Evolutionary conservation across 2,888 invertebrate species (phyloP).

Genomic region (Clitarchus hookeri): DNA sequence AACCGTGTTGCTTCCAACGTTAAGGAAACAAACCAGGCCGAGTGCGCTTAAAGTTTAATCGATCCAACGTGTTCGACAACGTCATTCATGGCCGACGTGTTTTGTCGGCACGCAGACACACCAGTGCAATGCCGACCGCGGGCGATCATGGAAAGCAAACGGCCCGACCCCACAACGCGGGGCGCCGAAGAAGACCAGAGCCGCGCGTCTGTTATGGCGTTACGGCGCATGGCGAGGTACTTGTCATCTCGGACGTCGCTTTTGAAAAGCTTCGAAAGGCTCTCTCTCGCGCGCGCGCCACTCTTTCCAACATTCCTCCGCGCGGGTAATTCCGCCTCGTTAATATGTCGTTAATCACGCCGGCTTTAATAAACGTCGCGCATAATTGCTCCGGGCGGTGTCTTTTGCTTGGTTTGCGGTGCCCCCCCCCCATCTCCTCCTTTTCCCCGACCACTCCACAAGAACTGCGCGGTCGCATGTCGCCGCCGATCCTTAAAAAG

Average conservation of each 20-base stretch:
- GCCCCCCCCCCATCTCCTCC: neutral
- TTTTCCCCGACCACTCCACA: neutral
- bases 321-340: conserved; percentile 14
- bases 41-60: too few relatives aligned
- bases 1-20: too few relatives aligned
- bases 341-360: conserved; percentile 9
- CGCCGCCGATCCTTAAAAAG: too few relatives aligned
- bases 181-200: too few relatives aligned
- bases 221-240: neutral
- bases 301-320: neutral
- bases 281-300: neutral
- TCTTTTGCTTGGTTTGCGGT: conserved; percentile 4
- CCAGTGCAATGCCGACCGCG: too few relatives aligned
- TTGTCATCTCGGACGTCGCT: neutral
- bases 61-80: too few relatives aligned
- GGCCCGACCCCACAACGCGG: too few relatives aligned
- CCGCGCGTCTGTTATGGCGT: neutral
- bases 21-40: too few relatives aligned
- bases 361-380: neutral
- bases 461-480: too few relatives aligned
- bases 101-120: too few relatives aligned
- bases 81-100: too few relatives aligned
- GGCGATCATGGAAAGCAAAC: too few relatives aligned
- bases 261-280: neutral
- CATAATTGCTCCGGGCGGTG: neutral